These are phyloP conservation scores for Oxygymnocypris stewartii DNA, from an alignment of 2,113 vertebrate species.

Conservation along the genomic window DNA sequence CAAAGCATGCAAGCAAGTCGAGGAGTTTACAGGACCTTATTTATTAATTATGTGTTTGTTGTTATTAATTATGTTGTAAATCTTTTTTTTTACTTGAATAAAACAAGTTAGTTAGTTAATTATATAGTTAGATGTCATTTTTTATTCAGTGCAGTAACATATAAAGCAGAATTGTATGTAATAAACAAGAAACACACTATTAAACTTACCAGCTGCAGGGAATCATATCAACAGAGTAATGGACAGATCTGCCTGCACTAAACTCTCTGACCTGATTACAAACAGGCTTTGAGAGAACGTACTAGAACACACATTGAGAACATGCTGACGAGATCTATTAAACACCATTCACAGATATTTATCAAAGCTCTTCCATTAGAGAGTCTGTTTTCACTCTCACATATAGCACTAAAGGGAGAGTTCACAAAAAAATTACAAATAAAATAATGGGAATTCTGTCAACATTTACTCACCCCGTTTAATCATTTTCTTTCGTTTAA, in stretches of 20 bases:
- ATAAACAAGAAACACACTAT: not conserved
- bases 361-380: not conserved
- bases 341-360: slow-evolving; percentile 1
- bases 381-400: not conserved
- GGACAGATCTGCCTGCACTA: not conserved
- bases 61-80: no score
- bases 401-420: not conserved
- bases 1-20: not conserved
- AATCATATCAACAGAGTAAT: not conserved
- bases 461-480: not conserved
- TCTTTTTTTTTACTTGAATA: no score
- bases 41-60: no score
- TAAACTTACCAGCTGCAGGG: not conserved
- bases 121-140: no score
- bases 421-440: not conserved
- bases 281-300: slow-evolving; percentile 26
- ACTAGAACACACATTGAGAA: slow-evolving; percentile 24
- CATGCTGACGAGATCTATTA: slow-evolving; percentile 37
- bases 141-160: not conserved
- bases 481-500: no score
- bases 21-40: not conserved
- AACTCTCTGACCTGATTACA: slow-evolving; percentile 24
- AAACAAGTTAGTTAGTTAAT: no score
- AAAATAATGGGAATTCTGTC: no score
- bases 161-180: not conserved